Percentiles rank a stretch among this genome's conserved stretches.
These are phyloP conservation scores for Temnothorax rugatulus DNA, from an alignment of 2,888 invertebrate genomes.

Conservation along the genomic window DNA sequence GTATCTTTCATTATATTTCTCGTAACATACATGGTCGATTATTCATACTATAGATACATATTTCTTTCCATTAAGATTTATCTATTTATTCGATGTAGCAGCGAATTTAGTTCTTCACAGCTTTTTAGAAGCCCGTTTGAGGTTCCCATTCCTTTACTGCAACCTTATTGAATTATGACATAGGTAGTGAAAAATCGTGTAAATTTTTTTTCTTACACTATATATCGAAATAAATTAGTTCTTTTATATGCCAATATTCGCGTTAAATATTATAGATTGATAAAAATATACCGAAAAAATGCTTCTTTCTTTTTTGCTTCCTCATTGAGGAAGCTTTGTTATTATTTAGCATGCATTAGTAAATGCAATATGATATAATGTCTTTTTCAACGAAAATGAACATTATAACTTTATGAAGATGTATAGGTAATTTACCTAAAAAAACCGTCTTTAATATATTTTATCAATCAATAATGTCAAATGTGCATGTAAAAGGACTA, in stretches of 20 bases:
- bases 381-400: neutral
- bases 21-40: slow-evolving; percentile 30
- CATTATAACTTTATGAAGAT: neutral
- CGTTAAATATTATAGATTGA: neutral
- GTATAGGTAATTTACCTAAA: neutral
- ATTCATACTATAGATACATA: slow-evolving; percentile 38
- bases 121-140: slow-evolving; percentile 46
- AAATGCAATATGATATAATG: neutral
- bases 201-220: neutral
- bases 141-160: neutral
- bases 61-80: slow-evolving; percentile 41
- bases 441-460: neutral
- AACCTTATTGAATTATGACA: neutral
- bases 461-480: slow-evolving; percentile 2
- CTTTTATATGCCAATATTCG: neutral
- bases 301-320: neutral
- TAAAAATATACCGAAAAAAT: neutral
- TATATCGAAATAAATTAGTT: neutral
- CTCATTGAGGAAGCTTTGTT: neutral
- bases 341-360: neutral
- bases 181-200: neutral
- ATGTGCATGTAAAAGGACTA: neutral
- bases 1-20: slow-evolving; percentile 60
- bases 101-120: slow-evolving; percentile 56
- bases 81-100: slow-evolving; percentile 49